Conservation (phyloP, 2,797 vertebrate species). For the Rhinella marina region DNA sequence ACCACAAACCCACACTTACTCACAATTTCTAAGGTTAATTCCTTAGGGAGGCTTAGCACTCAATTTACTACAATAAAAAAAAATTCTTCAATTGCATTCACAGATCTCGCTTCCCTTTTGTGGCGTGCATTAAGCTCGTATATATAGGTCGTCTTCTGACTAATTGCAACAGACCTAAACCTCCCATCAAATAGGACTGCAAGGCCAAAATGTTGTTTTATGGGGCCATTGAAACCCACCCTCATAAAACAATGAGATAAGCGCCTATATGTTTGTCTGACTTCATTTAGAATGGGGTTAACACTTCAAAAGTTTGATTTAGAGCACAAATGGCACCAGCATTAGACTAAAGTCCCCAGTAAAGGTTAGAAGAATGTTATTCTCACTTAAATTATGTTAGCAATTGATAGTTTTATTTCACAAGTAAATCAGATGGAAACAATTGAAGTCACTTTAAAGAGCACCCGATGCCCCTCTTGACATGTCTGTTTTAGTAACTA, state of each 20-base stretch:
- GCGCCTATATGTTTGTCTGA: conserved; percentile 15
- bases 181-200: conserved; percentile 25
- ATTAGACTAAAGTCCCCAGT: not conserved
- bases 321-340: not conserved
- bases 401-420: conserved; percentile 27
- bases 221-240: conserved; percentile 31
- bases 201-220: conserved; percentile 51
- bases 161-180: conserved; percentile 49
- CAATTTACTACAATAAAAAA: conserved; percentile 59
- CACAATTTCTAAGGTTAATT: conserved; percentile 50
- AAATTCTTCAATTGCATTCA: conserved; percentile 53
- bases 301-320: conserved; percentile 18
- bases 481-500: too few relatives aligned
- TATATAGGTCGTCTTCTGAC: conserved; percentile 33
- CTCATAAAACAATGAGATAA: conserved; percentile 47
- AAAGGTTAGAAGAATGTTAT: conserved; percentile 2
- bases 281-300: conserved; percentile 8
- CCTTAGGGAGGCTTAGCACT: conserved; percentile 57
- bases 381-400: conserved; percentile 17
- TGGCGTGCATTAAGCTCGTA: conserved; percentile 32
- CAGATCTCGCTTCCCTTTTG: conserved; percentile 47
- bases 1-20: conserved; percentile 55
- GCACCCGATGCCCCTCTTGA: too few relatives aligned
- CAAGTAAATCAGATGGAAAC: not conserved
- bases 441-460: conserved; percentile 2